Evolutionary conservation across 1,140 invertebrate species (phyloP).

Genomic region (Centruroides sculpturatus): DNA sequence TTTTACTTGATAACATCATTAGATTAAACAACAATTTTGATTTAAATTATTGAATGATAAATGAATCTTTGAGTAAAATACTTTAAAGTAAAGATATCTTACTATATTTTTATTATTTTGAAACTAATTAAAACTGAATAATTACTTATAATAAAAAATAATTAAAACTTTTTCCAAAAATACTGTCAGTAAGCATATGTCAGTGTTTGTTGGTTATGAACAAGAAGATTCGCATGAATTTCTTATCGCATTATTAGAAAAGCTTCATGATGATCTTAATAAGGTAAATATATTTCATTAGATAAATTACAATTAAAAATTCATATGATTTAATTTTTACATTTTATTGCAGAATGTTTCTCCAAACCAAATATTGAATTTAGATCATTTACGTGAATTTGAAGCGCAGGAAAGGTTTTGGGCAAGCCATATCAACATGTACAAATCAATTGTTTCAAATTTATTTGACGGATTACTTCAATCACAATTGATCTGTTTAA

Average conservation of each 20-base stretch:
- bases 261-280: constrained; percentile 76
- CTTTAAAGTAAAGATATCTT: too few relatives aligned
- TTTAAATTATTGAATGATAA: too few relatives aligned
- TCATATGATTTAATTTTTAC: too few relatives aligned
- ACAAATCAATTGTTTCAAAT: constrained; percentile 61
- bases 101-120: too few relatives aligned
- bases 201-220: constrained; percentile 62
- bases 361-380: background rate
- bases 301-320: too few relatives aligned
- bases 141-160: too few relatives aligned
- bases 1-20: too few relatives aligned
- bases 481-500: constrained; percentile 61
- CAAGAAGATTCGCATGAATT: constrained; percentile 96
- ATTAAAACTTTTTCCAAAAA: too few relatives aligned
- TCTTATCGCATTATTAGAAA: constrained; percentile 77
- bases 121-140: too few relatives aligned
- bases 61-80: too few relatives aligned
- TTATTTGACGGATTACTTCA: constrained; percentile 78
- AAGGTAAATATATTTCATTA: too few relatives aligned
- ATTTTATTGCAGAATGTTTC: background rate
- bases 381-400: constrained; percentile 4
- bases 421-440: constrained; percentile 50
- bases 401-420: constrained; percentile 48
- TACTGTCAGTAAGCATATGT: constrained; percentile 53
- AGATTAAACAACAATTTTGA: too few relatives aligned